Evolutionary conservation across 2,797 vertebrate species (phyloP), one percentile per base, ranked within the genome.

Genomic region (Mus caroli): DNA sequence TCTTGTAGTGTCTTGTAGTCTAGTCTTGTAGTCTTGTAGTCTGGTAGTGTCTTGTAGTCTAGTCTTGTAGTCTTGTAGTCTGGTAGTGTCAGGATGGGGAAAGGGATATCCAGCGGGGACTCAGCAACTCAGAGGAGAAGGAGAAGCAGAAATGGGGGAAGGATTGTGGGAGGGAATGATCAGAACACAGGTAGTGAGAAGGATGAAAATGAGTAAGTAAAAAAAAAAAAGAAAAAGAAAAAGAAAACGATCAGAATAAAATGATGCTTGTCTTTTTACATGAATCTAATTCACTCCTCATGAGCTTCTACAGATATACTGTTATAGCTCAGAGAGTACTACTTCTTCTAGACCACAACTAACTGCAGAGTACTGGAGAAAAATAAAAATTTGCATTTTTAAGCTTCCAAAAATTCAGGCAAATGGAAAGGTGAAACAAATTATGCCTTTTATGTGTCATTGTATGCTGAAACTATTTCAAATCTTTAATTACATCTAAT

Each of bases 401-500:
- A 80, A 76, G 6, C 2, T 15, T 94, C 0, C 52, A 50, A 19
- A 0, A 40, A 71, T 58, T 40, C 58, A 3, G 26, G 11, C 10
- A 75, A 73, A 9, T 15, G 8, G 77, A 67, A 90, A 58, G 14
- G 1, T 6, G 17, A 15, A 52, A 19, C 2, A 75, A 82, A n/a
- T 54, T 9, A 56, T 13, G 7, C 34, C 0, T 22, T 94, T 92
- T 71, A 80, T 64, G 8, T 31, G 31, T 80, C 26, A 7, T 24
- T 88, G 4, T 58, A 46, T 80, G 43, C 79, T 10, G 40, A 31
- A 69, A 67, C 24, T 19, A 64, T 34, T 85, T 28, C 26, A 90
- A 76, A 9, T 91, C 3, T 5, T 94, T 95, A 78, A 34, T 94
- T 37, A 94, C 6, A 75, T 37, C 20, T 94, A 28, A 85, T n/a